Percentiles rank a stretch among this genome's conserved stretches.
These are phyloP conservation scores for Hydropotes inermis DNA, from an alignment of 2,113 vertebrate species.

Conservation along the genomic window DNA sequence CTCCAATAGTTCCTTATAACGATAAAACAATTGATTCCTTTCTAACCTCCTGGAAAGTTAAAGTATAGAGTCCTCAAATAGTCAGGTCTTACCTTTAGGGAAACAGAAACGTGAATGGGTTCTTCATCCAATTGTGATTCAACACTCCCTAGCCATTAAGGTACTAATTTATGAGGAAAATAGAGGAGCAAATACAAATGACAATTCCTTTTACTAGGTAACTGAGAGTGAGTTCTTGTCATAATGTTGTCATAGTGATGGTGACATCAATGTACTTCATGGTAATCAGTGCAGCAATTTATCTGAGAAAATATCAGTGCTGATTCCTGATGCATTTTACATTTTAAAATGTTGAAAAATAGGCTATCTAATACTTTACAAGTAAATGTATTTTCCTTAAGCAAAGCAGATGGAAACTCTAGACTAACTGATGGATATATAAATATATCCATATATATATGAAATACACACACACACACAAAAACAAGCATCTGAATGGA, in stretches of 20 bases:
- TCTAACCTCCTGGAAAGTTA: slow-evolving; percentile 54
- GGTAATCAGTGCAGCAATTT: slow-evolving; percentile 77
- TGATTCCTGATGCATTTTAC: slow-evolving; percentile 59
- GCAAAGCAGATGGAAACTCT: not conserved
- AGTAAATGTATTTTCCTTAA: not conserved
- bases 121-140: slow-evolving; percentile 44
- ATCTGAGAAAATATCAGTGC: slow-evolving; percentile 69
- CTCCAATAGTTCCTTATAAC: not conserved
- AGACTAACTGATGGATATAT: not conserved
- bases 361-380: not conserved
- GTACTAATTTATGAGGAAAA: not conserved
- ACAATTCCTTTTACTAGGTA: slow-evolving; percentile 77
- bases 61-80: slow-evolving; percentile 18
- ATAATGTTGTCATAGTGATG: slow-evolving; percentile 85
- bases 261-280: slow-evolving; percentile 80
- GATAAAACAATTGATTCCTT: not conserved
- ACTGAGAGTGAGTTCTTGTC: slow-evolving; percentile 78
- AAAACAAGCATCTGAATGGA: not conserved
- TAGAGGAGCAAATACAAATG: slow-evolving; percentile 53
- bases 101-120: slow-evolving; percentile 33
- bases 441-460: not conserved
- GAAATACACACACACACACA: not conserved
- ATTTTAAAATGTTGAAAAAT: slow-evolving; percentile 40
- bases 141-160: not conserved
- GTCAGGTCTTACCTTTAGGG: slow-evolving; percentile 69